phyloP scores from a whole-genome alignment of 2,797 vertebrate genomes.

The Macroramphosus scolopax region DNA sequence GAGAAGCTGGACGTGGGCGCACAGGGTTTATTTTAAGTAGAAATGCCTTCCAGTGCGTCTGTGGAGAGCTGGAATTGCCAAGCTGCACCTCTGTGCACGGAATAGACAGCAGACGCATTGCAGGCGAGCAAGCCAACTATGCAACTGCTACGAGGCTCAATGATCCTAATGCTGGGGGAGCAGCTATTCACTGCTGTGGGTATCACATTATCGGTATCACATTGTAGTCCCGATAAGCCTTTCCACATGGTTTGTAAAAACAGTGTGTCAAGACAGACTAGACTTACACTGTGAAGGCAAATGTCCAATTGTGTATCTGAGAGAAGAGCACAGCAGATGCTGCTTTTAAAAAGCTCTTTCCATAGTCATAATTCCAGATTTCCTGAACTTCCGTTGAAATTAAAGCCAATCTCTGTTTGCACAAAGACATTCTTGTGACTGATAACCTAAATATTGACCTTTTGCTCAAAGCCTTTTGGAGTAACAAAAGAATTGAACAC shows the following conservation, averaged over 20 bases:
- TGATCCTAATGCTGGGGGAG: conserved; percentile 58
- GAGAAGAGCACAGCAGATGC: conserved; percentile 5
- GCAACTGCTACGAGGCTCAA: conserved; percentile 61
- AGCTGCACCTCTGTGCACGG: conserved; percentile 63
- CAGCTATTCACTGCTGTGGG: conserved; percentile 51
- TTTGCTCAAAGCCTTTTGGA: conserved; percentile 5
- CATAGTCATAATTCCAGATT: no score
- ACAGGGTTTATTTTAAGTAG: conserved; percentile 77
- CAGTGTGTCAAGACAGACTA: conserved; percentile 36
- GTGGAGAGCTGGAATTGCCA: conserved; percentile 69
- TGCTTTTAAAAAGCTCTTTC: neutral
- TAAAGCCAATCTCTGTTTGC: conserved; percentile 21
- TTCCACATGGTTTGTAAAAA: conserved; percentile 70
- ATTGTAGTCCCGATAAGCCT: conserved; percentile 60
- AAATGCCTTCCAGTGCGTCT: conserved; percentile 77
- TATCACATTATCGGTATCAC: conserved; percentile 66
- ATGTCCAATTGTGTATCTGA: conserved; percentile 52
- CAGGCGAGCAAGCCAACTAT: conserved; percentile 66
- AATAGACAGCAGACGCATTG: conserved; percentile 73
- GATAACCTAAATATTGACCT: conserved; percentile 11
- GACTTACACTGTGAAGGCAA: conserved; percentile 34
- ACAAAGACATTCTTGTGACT: conserved; percentile 16
- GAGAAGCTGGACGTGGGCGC: conserved; percentile 71
- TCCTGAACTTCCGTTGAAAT: no score
- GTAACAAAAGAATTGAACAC: conserved; percentile 25